Evolutionary conservation across 2,113 vertebrate genomes (phyloP).

Genomic region (Rynchops niger): DNA sequence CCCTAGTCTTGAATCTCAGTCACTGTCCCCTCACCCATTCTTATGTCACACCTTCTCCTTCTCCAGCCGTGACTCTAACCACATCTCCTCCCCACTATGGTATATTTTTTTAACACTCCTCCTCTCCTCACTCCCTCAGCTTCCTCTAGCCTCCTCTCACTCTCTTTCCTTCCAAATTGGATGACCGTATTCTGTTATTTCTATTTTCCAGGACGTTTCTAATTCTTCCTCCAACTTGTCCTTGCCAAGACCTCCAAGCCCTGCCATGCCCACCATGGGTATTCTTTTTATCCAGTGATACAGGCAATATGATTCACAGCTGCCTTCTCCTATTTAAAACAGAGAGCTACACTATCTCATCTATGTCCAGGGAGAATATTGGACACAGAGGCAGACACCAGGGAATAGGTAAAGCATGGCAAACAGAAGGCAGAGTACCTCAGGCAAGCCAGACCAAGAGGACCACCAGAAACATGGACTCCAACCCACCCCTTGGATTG

Average conservation of each 20-base stretch:
- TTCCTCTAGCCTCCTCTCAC: neutral
- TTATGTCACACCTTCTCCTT: neutral
- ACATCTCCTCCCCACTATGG: neutral
- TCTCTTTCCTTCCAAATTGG: neutral
- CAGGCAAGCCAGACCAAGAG: neutral
- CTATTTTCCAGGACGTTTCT: neutral
- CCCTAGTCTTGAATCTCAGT: neutral
- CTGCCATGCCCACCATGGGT: neutral
- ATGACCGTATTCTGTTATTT: neutral
- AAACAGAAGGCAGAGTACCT: neutral
- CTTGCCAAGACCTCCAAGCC: neutral
- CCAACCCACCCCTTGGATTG: neutral
- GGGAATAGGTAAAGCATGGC: neutral
- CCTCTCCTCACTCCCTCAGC: neutral
- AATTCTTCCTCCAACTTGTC: neutral
- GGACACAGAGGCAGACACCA: neutral
- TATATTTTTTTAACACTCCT: neutral
- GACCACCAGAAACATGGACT: neutral
- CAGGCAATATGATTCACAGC: neutral
- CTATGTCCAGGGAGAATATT: neutral
- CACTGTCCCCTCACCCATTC: neutral
- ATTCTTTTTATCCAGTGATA: neutral
- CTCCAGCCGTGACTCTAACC: neutral
- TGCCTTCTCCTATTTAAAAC: neutral
- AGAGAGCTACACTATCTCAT: accelerated